These are phyloP conservation scores for Tryphoninae sp. DNA, from an alignment of 2,888 invertebrate species.

Conservation along the genomic window DNA sequence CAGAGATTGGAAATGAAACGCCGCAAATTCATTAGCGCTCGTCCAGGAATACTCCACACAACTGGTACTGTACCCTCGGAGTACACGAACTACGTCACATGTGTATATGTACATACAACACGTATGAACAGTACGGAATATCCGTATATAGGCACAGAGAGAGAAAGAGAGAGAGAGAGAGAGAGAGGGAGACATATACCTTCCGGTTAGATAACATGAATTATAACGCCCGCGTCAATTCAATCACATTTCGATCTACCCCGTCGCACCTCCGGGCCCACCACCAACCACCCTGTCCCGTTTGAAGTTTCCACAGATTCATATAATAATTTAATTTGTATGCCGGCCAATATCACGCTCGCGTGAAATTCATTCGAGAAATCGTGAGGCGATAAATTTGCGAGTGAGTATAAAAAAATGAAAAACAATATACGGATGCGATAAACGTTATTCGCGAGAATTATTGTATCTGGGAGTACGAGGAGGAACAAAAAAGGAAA, in stretches of 20 bases:
- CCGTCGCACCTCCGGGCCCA: background rate
- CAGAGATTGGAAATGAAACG: constrained; percentile 61
- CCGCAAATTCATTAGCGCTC: constrained; percentile 63
- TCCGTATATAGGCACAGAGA: background rate
- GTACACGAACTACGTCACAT: background rate
- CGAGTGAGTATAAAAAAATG: constrained; percentile 5
- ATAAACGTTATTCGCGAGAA: background rate
- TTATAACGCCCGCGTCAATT: constrained; percentile 58
- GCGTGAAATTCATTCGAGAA: constrained; percentile 10
- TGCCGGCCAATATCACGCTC: constrained; percentile 2
- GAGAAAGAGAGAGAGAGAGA: background rate
- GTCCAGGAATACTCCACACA: constrained; percentile 44
- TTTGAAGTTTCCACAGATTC: constrained; percentile 52
- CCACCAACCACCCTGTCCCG: constrained; percentile 13
- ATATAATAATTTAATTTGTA: constrained; percentile 50
- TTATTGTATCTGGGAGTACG: background rate
- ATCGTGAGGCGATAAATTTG: constrained; percentile 8
- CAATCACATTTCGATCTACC: constrained; percentile 58
- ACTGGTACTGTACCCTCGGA: constrained; percentile 7
- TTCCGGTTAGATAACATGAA: constrained; percentile 58
- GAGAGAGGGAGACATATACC: constrained; percentile 22
- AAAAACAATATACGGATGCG: background rate
- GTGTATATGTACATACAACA: constrained; percentile 12
- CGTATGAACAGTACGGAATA: constrained; percentile 8
- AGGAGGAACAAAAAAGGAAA: background rate